phyloP scores from a whole-genome alignment of 2,113 vertebrate genomes.

The Oostethus manadensis region DNA sequence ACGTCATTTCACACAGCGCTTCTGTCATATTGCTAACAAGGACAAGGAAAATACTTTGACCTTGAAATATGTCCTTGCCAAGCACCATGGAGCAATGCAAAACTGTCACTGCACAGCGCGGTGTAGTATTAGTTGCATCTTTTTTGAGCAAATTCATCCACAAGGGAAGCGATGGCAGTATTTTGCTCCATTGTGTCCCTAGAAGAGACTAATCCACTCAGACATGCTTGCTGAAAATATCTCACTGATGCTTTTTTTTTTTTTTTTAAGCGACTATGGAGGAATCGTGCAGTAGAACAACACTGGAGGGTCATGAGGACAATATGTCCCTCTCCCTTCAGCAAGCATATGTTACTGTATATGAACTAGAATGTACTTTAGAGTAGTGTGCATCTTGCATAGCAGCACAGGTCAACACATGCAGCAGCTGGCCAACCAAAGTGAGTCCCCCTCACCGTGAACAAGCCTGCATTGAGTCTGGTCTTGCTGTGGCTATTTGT shows the following conservation, averaged over 20 bases:
- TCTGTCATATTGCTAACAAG: no score
- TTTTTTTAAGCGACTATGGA: not conserved
- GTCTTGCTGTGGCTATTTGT: no score
- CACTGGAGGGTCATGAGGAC: not conserved
- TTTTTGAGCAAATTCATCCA: constrained; percentile 13
- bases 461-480: no score
- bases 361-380: no score
- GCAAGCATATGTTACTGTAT: no score
- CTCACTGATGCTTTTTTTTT: constrained; percentile 26
- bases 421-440: no score
- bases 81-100: no score
- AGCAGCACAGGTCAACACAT: no score
- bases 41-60: not conserved
- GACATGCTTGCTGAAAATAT: constrained; percentile 59
- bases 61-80: constrained; percentile 7
- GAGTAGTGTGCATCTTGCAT: no score
- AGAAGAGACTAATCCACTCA: constrained; percentile 60
- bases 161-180: constrained; percentile 17
- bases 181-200: constrained; percentile 42
- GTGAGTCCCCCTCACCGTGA: no score
- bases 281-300: not conserved
- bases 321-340: no score
- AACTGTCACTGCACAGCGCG: not conserved
- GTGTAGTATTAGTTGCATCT: not conserved
- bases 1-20: not conserved